Base-by-base conservation (phyloP, 2,888 invertebrate genomes). In the Creontiades dilutus region DNA sequence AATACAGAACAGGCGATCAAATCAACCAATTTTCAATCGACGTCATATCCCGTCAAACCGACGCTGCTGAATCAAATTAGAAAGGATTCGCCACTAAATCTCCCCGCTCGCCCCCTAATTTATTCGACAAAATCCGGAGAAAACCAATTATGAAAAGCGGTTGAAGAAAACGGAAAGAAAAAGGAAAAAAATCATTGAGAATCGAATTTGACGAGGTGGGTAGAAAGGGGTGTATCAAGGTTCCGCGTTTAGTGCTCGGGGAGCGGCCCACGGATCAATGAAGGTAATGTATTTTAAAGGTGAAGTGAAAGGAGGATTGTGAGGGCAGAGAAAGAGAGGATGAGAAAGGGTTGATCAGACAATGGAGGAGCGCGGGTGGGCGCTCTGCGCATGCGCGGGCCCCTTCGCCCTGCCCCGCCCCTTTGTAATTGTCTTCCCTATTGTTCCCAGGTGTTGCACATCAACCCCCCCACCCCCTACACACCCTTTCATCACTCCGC, bases 261-360 rank as follows among this genome's bases (percentile, higher is more conserved):
- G 23, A 27, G 68, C 27, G 68, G 19, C 68, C 78, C 57, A 11
- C 46, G 75, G 88, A 88, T 88, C 88, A 80, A 88, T 88, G 81
- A 57, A 81, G 80, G 81, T 88, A 88, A 88, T 88, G 88, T 88
- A 88, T 88, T 88, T 88, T 19, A 68, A 88, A 88, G 88, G 88
- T 88, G 75, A 86, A 86, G 87, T 87, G 87, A 84, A 78, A 84
- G 78, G 75, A 76, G 61, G n/a, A 87, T 87, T 75, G 84, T 84
- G 57, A 55, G 55, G 28, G 28, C 28, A 52, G 87, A 75, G 87
- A 78, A 78, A 68, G 85, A 87, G 87, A 47, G 87, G 75, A 75
- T 37, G 75, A 68, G 75, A 87, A 75, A 47, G 87, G 86, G 82
- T 52, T 52, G 46, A 52, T 48, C 82, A 82, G 82, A 82, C 82